A percentile compares a stretch with the other conserved stretches of the same genome.
Conservation (phyloP, 2,797 vertebrate genomes). For the Moxostoma hubbsi region DNA sequence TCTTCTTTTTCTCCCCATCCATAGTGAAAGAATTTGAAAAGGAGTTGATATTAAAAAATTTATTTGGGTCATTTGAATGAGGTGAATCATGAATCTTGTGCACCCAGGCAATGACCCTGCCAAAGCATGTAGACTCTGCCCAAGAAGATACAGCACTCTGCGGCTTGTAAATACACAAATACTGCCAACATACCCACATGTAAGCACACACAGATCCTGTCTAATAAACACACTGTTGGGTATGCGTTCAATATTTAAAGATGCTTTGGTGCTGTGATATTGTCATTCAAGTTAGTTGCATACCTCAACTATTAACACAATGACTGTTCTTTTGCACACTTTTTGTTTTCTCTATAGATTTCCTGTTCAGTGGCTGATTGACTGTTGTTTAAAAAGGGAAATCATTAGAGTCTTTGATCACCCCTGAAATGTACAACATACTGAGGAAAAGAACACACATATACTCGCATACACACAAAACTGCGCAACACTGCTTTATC, state of each 20-base stretch:
- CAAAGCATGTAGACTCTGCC: slow-evolving; percentile 8
- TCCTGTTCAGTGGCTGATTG: slow-evolving; percentile 57
- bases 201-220: slow-evolving; percentile 21
- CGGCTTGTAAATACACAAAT: slow-evolving; percentile 27
- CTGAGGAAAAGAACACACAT: slow-evolving; percentile 59
- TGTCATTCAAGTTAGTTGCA: background rate
- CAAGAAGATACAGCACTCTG: slow-evolving; percentile 5
- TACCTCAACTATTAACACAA: background rate
- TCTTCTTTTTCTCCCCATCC: background rate
- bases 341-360: slow-evolving; percentile 37
- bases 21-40: background rate
- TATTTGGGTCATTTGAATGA: slow-evolving; percentile 17
- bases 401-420: slow-evolving; percentile 67
- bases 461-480: slow-evolving; percentile 15
- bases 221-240: slow-evolving; percentile 8
- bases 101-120: background rate
- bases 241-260: background rate
- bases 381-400: slow-evolving; percentile 69
- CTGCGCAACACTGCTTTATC: background rate
- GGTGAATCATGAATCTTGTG: background rate
- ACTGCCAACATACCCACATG: slow-evolving; percentile 12
- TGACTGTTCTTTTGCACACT: slow-evolving; percentile 16
- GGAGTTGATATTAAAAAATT: background rate
- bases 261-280: background rate
- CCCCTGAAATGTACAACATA: slow-evolving; percentile 64